phyloP scores from a whole-genome alignment of 1,140 invertebrate genomes.

The Drosophila auraria region DNA sequence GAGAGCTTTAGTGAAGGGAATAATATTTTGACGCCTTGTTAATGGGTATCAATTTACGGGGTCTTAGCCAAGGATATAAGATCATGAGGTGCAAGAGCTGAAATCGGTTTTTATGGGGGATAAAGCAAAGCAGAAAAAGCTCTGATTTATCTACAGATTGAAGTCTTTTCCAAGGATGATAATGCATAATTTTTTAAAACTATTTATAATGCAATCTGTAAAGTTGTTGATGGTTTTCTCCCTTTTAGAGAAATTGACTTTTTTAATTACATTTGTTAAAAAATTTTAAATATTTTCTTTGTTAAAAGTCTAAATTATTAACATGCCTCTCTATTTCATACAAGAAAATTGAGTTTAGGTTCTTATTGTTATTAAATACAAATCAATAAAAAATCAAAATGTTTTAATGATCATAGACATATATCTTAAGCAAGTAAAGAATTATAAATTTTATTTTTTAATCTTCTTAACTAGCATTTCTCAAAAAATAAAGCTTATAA shows the following conservation, averaged over 20 bases:
- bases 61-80: constrained; percentile 6
- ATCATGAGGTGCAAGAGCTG: neutral
- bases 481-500: no score
- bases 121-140: neutral
- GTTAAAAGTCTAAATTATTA: neutral
- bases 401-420: neutral
- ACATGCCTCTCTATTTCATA: neutral
- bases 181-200: neutral
- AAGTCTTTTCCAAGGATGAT: neutral
- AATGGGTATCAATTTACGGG: constrained; percentile 23
- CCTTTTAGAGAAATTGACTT: neutral
- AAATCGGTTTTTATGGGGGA: neutral
- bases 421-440: neutral
- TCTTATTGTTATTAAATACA: neutral
- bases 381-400: neutral
- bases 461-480: neutral
- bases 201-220: neutral
- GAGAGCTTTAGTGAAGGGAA: constrained; percentile 33
- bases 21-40: constrained; percentile 22
- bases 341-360: neutral
- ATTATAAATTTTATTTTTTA: neutral
- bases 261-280: neutral
- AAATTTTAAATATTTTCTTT: neutral
- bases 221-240: neutral
- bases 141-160: neutral